Evolutionary conservation across 2,797 vertebrate species (phyloP).

Genomic region (Sebastes kiyomatsui): DNA sequence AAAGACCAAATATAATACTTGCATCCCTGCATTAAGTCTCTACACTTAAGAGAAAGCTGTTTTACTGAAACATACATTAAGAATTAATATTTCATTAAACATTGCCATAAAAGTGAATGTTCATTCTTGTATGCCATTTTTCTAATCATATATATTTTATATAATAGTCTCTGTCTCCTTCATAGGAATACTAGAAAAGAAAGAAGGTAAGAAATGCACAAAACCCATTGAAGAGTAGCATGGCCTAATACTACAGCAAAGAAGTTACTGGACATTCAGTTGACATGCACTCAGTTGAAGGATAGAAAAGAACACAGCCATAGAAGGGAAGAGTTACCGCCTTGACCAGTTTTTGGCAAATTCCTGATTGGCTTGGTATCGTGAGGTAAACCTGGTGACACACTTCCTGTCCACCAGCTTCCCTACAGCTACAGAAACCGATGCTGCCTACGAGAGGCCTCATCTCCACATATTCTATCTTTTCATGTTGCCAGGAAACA

Average conservation of each 20-base stretch:
- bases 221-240: slow-evolving; percentile 84
- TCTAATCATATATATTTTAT: slow-evolving; percentile 60
- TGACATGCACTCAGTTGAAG: slow-evolving; percentile 86
- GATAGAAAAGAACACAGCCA: slow-evolving; percentile 75
- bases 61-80: slow-evolving; percentile 87
- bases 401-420: slow-evolving; percentile 7
- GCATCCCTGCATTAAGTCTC: slow-evolving; percentile 87
- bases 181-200: slow-evolving; percentile 85
- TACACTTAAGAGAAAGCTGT: slow-evolving; percentile 83
- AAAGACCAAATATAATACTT: slow-evolving; percentile 87
- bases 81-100: slow-evolving; percentile 85
- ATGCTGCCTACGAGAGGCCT: not conserved
- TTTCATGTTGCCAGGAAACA: slow-evolving; percentile 24
- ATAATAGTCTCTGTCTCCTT: slow-evolving; percentile 69
- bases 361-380: slow-evolving; percentile 56
- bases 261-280: slow-evolving; percentile 85
- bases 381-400: slow-evolving; percentile 47
- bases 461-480: not conserved
- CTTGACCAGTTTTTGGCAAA: slow-evolving; percentile 51
- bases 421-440: not conserved
- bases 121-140: slow-evolving; percentile 77
- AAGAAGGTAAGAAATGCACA: slow-evolving; percentile 84
- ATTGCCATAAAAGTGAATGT: slow-evolving; percentile 84
- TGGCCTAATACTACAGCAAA: slow-evolving; percentile 86
- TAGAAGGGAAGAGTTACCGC: slow-evolving; percentile 68